Evolutionary conservation across 2,113 vertebrate species (phyloP), one percentile per base, ranked within the genome.

Genomic region (Spea bombifrons): DNA sequence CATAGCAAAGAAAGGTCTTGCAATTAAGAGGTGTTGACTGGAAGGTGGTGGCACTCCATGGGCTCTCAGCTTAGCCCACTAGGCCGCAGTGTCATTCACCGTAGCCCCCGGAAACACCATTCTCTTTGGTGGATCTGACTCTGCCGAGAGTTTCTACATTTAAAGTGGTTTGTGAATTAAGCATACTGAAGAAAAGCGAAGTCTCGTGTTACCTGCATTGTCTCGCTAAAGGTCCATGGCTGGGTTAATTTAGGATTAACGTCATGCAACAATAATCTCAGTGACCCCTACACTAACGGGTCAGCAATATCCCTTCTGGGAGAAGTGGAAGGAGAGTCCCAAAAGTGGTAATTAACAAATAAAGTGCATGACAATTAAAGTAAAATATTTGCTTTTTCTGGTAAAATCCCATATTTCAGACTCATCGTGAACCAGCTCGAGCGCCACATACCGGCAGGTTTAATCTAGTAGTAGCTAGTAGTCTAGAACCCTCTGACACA

Each of bases 241-340:
- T 13, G 2, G 72, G 72, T 74, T 57, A 74, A 55, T 63, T n/a
- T 63, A 16, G 57, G 72, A 74, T 63, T 74, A 61, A 64, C 72
- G 46, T 49, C 12, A 13, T 59, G 15, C 4, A 59, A 13, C 15
- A 47, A 74, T 63, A 43, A 30, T 7, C 52, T 15, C 55, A 74
- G 57, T 74, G 72, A 74, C 72, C 72, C 68, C 30, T 52, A 70
- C 55, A 2, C 55, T 59, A 59, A 59, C 8, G 15, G 55, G 55
- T 59, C 55, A 59, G 15, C 55, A 59, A 59, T 4, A 3, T 59
- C 10, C 4, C 55, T 59, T 59, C 55, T 59, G 55, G 12, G 8
- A 3, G 12, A 59, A 59, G 4, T 8, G 55, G 9, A 59, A 9
- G 12, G 12, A 57, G 55, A 13, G 8, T 13, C 55, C 10, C 4